Evolutionary conservation across 2,797 vertebrate species (phyloP), one percentile per base, ranked within the genome.

Genomic region (Periparus ater): DNA sequence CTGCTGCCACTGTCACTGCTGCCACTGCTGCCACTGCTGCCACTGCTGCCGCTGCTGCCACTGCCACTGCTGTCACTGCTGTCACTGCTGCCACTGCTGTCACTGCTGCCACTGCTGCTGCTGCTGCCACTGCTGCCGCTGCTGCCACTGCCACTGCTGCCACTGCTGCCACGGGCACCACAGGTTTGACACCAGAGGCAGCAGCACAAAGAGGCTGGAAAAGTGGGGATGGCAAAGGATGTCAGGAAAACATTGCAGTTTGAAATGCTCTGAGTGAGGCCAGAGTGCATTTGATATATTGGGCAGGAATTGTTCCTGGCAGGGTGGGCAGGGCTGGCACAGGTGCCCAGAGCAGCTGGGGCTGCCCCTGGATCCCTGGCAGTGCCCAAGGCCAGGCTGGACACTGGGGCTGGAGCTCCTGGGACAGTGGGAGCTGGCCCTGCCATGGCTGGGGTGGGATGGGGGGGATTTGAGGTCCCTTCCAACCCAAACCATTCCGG

Each of bases 201-300:
- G 5, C 55, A 36, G 57, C 11, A 2, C 12, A 32, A 17, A 32
- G n/a, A 22, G 60, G 7, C 0, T 17, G 66, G 47, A 7, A 45
- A 60, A 61, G 7, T 10, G 40, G 2, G 57, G 17, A 11, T 29
- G 61, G 40, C 22, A 48, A 36, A 58, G 48, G 68, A 10, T 58
- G 57, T 42, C 29, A 73, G 76, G 45, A 26, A 25, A 77, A 4
- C 2, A 5, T 17, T 63, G 20, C 50, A 11, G 16, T 14, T 13
- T 2, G 2, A 5, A 45, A 13, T 7, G 7, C 11, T 47, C 40
- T 21, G 23, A 32, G 27, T 1, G 6, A 22, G 32, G 3, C 4
- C 2, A 27, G 15, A 1, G 40, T 7, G 12, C 8, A 1, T 16
- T 27, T 36, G 25, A 11, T 4, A 1, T 1, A 9, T 1, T 7